These are phyloP conservation scores for Cryptus armator DNA, from an alignment of 2,888 invertebrate genomes.

Conservation along the genomic window DNA sequence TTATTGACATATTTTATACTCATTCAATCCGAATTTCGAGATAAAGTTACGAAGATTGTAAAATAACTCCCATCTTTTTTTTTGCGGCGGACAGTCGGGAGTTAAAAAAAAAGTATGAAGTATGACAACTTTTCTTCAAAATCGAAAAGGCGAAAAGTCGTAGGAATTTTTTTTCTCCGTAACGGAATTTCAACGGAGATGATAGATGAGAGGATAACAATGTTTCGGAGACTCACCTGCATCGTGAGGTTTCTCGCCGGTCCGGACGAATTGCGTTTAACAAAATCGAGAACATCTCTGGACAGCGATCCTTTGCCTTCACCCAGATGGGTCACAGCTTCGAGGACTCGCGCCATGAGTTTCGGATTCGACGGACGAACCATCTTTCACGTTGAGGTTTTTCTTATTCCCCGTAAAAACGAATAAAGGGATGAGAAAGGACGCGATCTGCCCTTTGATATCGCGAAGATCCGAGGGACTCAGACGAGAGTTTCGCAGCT, in stretches of 20 bases:
- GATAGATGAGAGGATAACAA: not conserved
- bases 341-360: slow-evolving; percentile 77
- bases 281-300: slow-evolving; percentile 75
- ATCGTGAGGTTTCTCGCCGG: slow-evolving; percentile 75
- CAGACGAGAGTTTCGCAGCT: not conserved
- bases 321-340: slow-evolving; percentile 74
- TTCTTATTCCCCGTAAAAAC: not conserved
- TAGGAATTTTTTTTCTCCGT: not conserved
- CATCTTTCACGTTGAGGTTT: slow-evolving; percentile 60
- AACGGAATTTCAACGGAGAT: not conserved
- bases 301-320: slow-evolving; percentile 76
- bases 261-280: slow-evolving; percentile 70
- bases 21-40: no score
- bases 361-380: slow-evolving; percentile 76
- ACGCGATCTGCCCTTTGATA: not conserved
- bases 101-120: no score
- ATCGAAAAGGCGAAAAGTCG: no score
- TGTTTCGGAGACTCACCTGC: slow-evolving; percentile 73
- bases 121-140: no score
- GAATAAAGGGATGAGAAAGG: not conserved
- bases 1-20: no score
- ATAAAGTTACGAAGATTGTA: no score
- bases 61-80: no score
- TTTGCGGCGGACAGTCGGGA: no score
- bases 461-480: not conserved